These are phyloP conservation scores for Antheraea mylitta DNA, from an alignment of 1,140 invertebrate genomes.

Conservation along the genomic window DNA sequence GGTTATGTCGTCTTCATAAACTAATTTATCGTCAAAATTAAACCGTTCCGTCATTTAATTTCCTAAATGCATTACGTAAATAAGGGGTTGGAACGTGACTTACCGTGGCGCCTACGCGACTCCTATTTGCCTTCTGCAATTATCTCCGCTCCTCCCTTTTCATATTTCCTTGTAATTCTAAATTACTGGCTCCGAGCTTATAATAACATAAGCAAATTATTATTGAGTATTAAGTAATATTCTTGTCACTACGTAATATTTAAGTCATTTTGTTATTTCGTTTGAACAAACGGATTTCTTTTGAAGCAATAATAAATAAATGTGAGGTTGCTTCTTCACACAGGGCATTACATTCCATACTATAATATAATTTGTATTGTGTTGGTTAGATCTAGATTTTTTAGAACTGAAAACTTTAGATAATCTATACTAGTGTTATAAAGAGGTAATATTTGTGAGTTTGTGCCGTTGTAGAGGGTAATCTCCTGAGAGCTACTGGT, in stretches of 20 bases:
- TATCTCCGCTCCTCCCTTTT: constrained; percentile 9
- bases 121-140: constrained; percentile 9
- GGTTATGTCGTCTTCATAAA: constrained; percentile 1
- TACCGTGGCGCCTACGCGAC: constrained; percentile 10
- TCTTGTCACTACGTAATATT: not conserved
- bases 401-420: too few relatives aligned
- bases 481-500: too few relatives aligned
- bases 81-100: constrained; percentile 12
- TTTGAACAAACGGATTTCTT: too few relatives aligned
- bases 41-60: constrained; percentile 5
- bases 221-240: not conserved
- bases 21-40: constrained; percentile 4
- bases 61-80: constrained; percentile 18
- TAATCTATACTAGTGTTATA: too few relatives aligned
- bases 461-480: too few relatives aligned
- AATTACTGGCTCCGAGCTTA: constrained; percentile 7
- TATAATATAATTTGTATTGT: too few relatives aligned
- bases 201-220: not conserved
- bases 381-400: too few relatives aligned
- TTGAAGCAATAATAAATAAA: too few relatives aligned
- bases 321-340: too few relatives aligned
- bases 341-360: too few relatives aligned
- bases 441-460: too few relatives aligned
- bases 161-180: constrained; percentile 14
- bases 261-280: too few relatives aligned